These are phyloP conservation scores for Clarias batrachus DNA, from an alignment of 2,113 vertebrate genomes.

Conservation along the genomic window DNA sequence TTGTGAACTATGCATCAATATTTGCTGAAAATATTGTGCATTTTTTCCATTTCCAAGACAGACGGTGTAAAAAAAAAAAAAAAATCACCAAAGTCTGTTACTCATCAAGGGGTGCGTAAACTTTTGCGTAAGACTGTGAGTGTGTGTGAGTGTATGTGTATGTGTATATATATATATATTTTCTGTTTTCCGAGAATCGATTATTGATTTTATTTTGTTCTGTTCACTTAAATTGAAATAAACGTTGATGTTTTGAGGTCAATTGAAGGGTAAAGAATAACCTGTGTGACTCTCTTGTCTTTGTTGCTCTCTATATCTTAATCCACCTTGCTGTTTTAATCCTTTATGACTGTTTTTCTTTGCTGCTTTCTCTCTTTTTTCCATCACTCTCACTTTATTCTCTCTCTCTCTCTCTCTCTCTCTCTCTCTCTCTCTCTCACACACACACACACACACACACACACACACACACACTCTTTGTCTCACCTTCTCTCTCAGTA, in stretches of 20 bases:
- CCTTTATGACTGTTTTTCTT: background rate
- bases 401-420: background rate
- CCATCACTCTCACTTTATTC: background rate
- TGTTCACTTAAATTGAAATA: background rate
- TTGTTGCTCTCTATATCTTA: background rate
- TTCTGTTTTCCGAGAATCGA: background rate
- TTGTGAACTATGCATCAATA: too few relatives aligned
- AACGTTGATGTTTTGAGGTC: background rate
- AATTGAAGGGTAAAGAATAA: conserved; percentile 2
- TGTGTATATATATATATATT: too few relatives aligned
- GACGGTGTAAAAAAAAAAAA: too few relatives aligned
- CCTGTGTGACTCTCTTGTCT: background rate
- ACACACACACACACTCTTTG: background rate
- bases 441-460: background rate
- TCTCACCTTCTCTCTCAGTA: conserved; percentile 42
- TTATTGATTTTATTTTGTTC: background rate
- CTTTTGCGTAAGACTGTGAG: too few relatives aligned
- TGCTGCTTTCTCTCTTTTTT: background rate
- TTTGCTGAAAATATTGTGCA: too few relatives aligned
- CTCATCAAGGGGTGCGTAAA: too few relatives aligned
- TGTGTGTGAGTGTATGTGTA: too few relatives aligned
- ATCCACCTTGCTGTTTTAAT: background rate
- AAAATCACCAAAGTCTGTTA: too few relatives aligned
- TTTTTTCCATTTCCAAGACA: too few relatives aligned
- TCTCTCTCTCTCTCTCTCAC: background rate